Base-by-base conservation (phyloP, 2,113 vertebrate species). In the Petroica traversi region DNA sequence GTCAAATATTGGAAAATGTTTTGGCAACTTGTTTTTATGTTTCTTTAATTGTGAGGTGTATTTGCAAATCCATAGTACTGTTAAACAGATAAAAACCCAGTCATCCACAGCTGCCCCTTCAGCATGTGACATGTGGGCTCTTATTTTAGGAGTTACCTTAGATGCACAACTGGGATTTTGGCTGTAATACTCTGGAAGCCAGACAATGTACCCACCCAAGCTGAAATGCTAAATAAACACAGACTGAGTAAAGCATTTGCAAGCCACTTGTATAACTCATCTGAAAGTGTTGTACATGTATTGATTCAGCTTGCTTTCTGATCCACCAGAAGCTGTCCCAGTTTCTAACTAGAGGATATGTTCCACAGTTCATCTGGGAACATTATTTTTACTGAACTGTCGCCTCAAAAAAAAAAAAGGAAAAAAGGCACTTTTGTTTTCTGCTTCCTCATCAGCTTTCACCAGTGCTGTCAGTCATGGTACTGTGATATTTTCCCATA, bases 181-280 rank as follows among this genome's bases (percentile, higher is more conserved):
- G 90, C 90, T 0, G 0, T 86, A 96, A 90, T 85, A 61, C 71
- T 55, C 92, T 96, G 94, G 88, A 97, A 97, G 88, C 82, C 92
- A 96, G 95, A 96, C 96, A 96, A 96, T 95, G 94, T 71, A 94
- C 92, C 93, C 93, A 86, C 94, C 94, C 88, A 83, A 94, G 93
- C 85, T 94, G 95, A 97, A 96, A 96, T 6, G 67, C 88, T 95
- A 94, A 96, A 83, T 73, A 94, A 96, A 96, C 92, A 92, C 88
- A 93, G 95, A 92, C 94, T 92, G 94, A 95, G 85, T 62, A 81
- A 93, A 93, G 92, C 34, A 1, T 90, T 96, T 5, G 79, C 85
- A 96, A 93, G 72, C 62, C 88, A 84, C 92, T 97, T 97, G 93
- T 94, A 33, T 96, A 97, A 96, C 92, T 94, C 93, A 84, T 96